Percentiles rank a stretch among this genome's conserved stretches.
Conservation (phyloP, 1,140 invertebrate species). For the Drosophila persimilis region DNA sequence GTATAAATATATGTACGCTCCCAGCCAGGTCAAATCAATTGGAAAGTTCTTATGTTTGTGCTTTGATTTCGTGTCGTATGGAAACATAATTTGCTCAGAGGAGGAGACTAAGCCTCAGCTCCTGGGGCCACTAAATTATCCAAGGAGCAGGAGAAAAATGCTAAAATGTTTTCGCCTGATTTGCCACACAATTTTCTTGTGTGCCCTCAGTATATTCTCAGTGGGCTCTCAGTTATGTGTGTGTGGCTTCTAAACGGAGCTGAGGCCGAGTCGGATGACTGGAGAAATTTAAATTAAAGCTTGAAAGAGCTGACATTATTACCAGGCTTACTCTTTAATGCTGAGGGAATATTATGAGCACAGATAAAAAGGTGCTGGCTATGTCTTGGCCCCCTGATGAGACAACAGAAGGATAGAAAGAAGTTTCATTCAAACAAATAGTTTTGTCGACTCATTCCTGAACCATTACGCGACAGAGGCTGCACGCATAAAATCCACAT, state of each 20-base stretch:
- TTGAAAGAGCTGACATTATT: not conserved
- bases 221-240: not conserved
- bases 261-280: not conserved
- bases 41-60: constrained; percentile 52
- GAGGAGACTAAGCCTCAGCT: constrained; percentile 4
- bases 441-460: constrained; percentile 29
- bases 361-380: constrained; percentile 8
- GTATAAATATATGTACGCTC: constrained; percentile 23
- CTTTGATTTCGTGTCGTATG: constrained; percentile 49
- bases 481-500: constrained; percentile 19
- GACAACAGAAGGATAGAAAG: not conserved
- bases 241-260: constrained; percentile 13
- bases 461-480: constrained; percentile 20
- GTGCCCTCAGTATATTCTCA: no score
- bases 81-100: constrained; percentile 20
- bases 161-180: constrained; percentile 42
- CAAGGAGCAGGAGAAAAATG: constrained; percentile 28
- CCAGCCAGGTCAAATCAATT: constrained; percentile 49
- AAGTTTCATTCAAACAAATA: not conserved
- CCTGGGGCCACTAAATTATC: constrained; percentile 39
- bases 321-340: not conserved
- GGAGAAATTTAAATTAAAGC: constrained; percentile 3
- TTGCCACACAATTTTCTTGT: constrained; percentile 12
- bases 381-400: not conserved
- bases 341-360: not conserved